These are phyloP conservation scores for Sisyra nigra DNA, from an alignment of 2,888 invertebrate species.

Conservation along the genomic window DNA sequence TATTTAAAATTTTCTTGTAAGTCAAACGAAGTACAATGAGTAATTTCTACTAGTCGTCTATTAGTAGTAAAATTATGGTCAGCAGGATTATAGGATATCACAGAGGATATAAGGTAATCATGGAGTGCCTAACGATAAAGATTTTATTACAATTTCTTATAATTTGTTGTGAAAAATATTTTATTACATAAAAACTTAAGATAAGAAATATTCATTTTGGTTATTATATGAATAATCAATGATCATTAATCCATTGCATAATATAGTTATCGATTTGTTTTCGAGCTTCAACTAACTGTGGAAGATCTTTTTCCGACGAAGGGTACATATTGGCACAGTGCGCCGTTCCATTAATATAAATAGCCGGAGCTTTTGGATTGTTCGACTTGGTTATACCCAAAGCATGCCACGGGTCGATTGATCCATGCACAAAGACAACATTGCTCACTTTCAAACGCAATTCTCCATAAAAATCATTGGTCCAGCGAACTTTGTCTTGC, in stretches of 20 bases:
- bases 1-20: too few relatives aligned
- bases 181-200: too few relatives aligned
- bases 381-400: slow-evolving; percentile 48
- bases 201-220: too few relatives aligned
- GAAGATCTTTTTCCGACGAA: slow-evolving; percentile 43
- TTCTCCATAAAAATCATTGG: slow-evolving; percentile 69
- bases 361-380: slow-evolving; percentile 43
- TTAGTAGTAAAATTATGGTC: too few relatives aligned
- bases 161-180: too few relatives aligned
- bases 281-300: slow-evolving; percentile 51
- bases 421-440: slow-evolving; percentile 76
- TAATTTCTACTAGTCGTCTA: too few relatives aligned
- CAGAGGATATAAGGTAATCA: too few relatives aligned
- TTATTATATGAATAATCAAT: too few relatives aligned
- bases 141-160: too few relatives aligned
- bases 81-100: too few relatives aligned
- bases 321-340: slow-evolving; percentile 94
- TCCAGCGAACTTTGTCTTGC: slow-evolving; percentile 42
- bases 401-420: slow-evolving; percentile 80
- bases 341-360: slow-evolving; percentile 73
- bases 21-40: too few relatives aligned
- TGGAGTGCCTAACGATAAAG: too few relatives aligned
- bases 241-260: slow-evolving; percentile 31
- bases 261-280: slow-evolving; percentile 40
- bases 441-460: slow-evolving; percentile 49